phyloP scores from a whole-genome alignment of 2,113 vertebrate species.

The Etheostoma spectabile region DNA sequence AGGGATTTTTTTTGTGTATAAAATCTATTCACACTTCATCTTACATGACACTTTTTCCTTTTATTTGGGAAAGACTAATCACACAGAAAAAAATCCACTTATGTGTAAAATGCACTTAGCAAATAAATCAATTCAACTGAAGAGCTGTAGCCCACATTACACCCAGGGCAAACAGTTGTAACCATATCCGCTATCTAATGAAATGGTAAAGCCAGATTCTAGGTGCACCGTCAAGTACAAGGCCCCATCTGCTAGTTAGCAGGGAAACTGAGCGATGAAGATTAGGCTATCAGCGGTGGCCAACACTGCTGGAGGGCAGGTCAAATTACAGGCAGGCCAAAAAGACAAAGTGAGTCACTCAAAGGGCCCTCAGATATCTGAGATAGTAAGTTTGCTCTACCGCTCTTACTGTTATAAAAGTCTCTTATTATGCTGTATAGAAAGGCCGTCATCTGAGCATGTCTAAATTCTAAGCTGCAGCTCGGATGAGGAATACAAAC shows the following conservation, averaged over 20 bases:
- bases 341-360: slow-evolving; percentile 44
- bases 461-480: slow-evolving; percentile 26
- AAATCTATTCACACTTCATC: neutral
- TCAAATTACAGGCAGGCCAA: slow-evolving; percentile 56
- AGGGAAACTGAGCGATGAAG: slow-evolving; percentile 54
- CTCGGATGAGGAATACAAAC: slow-evolving; percentile 41
- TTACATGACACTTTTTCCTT: neutral
- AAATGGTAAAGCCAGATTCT: slow-evolving; percentile 30
- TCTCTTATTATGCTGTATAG: slow-evolving; percentile 1
- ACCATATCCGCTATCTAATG: slow-evolving; percentile 11
- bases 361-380: slow-evolving; percentile 42
- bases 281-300: slow-evolving; percentile 67
- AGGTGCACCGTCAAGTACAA: slow-evolving; percentile 40
- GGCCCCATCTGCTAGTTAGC: slow-evolving; percentile 49
- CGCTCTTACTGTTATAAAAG: slow-evolving; percentile 1
- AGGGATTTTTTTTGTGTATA: neutral
- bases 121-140: neutral
- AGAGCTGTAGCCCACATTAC: neutral
- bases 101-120: neutral
- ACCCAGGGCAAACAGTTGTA: neutral
- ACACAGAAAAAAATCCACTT: slow-evolving; percentile 9
- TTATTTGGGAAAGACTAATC: neutral
- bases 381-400: slow-evolving; percentile 27
- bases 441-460: slow-evolving; percentile 18
- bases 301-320: slow-evolving; percentile 55